These are phyloP conservation scores for Arenaria interpres DNA, from an alignment of 2,113 vertebrate species.

Conservation along the genomic window DNA sequence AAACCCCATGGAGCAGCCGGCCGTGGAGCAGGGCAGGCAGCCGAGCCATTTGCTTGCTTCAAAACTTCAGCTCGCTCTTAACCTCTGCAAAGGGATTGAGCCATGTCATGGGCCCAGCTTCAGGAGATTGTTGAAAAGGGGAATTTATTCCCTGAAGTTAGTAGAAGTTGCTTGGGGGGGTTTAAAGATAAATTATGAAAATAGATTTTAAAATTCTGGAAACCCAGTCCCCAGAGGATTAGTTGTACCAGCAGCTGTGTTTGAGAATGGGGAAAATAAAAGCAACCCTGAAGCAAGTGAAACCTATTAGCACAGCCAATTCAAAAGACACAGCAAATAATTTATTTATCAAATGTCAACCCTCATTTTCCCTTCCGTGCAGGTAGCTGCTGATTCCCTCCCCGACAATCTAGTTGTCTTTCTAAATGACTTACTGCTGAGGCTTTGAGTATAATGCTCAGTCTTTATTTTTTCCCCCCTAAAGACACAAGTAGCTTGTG, in stretches of 20 bases:
- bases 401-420: not conserved
- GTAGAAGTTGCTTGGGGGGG: not conserved
- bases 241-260: not conserved
- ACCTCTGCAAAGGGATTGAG: not conserved
- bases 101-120: rapidly evolving
- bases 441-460: not conserved
- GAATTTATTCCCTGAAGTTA: not conserved
- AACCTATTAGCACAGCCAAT: not conserved
- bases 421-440: not conserved
- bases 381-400: conserved; percentile 1
- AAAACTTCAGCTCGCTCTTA: not conserved
- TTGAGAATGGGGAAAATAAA: not conserved
- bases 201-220: not conserved
- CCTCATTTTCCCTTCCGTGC: not conserved
- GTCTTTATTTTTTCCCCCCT: not conserved
- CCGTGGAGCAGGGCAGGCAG: not conserved
- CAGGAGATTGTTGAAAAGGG: not conserved
- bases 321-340: not conserved
- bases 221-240: not conserved
- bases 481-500: conserved; percentile 27
- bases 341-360: conserved; percentile 11
- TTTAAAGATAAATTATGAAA: not conserved
- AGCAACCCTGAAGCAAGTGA: not conserved
- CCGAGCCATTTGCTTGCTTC: not conserved
- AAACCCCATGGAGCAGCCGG: not conserved